Percentiles rank a stretch among this genome's conserved stretches.
Conservation (phyloP, 2,888 invertebrate genomes). For the Bembecia ichneumoniformis region DNA sequence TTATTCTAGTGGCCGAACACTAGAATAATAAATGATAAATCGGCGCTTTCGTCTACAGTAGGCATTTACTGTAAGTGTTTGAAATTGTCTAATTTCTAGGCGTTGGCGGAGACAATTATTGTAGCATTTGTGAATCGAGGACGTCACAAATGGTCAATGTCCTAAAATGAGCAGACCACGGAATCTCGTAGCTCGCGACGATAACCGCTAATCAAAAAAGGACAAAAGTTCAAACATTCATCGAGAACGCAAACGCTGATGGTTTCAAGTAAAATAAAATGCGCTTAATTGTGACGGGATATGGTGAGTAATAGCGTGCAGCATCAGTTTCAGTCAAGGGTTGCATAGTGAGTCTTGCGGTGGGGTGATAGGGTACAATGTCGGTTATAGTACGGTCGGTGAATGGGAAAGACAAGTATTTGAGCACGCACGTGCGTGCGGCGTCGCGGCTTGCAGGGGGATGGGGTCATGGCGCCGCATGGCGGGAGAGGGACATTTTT, state of each 20-base stretch:
- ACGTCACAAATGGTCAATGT: not conserved
- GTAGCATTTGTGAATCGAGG: too few relatives aligned
- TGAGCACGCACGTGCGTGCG: constrained; percentile 62
- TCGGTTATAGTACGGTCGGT: constrained; percentile 26
- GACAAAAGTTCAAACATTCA: constrained; percentile 64
- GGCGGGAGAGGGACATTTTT: constrained; percentile 63
- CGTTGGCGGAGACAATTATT: too few relatives aligned
- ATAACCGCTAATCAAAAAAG: constrained; percentile 64
- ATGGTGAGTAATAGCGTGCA: constrained; percentile 50
- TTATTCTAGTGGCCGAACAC: too few relatives aligned
- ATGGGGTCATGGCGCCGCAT: constrained; percentile 54
- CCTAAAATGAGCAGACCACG: constrained; percentile 13
- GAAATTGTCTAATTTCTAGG: too few relatives aligned
- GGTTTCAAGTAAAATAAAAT: constrained; percentile 44
- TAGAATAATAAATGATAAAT: too few relatives aligned
- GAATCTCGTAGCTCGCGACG: constrained; percentile 41
- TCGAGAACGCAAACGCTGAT: constrained; percentile 49
- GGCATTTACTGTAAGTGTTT: too few relatives aligned
- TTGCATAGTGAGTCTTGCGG: constrained; percentile 33
- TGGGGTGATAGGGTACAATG: constrained; percentile 34
- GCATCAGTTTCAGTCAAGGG: constrained; percentile 21
- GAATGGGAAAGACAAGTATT: constrained; percentile 41
- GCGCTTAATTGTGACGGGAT: constrained; percentile 51
- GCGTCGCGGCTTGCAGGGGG: constrained; percentile 15
- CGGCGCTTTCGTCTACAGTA: too few relatives aligned